phyloP scores from a whole-genome alignment of 92 coral and sea anemone species.

The Zoanthus sociatus region DNA sequence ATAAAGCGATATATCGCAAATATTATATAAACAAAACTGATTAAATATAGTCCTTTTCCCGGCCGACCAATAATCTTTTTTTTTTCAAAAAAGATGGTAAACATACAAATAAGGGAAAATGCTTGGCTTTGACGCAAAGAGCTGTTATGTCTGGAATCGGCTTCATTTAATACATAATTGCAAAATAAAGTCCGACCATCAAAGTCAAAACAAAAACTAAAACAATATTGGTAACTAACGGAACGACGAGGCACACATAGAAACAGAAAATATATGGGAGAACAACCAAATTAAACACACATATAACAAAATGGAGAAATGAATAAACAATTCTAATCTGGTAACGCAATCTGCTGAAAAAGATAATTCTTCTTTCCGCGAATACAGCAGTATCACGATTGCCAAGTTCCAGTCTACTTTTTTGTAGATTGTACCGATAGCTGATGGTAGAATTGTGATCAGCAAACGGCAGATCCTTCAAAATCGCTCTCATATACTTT shows the following conservation, averaged over 20 bases:
- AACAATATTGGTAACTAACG: background rate
- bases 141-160: no score
- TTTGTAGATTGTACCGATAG: background rate
- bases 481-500: conserved; percentile 33
- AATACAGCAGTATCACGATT: background rate
- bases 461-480: conserved; percentile 5
- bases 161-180: no score
- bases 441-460: background rate
- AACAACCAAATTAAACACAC: conserved; percentile 29
- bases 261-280: conserved; percentile 29
- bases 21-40: no score
- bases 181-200: background rate
- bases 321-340: background rate
- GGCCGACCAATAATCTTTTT: no score
- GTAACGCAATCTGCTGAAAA: background rate
- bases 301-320: background rate
- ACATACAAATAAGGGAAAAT: no score
- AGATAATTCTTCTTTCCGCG: background rate
- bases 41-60: no score
- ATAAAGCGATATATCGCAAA: no score
- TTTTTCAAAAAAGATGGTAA: no score
- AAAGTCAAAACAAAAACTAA: background rate
- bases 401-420: background rate
- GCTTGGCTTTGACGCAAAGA: no score
- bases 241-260: background rate